phyloP scores from a whole-genome alignment of 2,888 invertebrate species.

The Cheilosia pagana region DNA sequence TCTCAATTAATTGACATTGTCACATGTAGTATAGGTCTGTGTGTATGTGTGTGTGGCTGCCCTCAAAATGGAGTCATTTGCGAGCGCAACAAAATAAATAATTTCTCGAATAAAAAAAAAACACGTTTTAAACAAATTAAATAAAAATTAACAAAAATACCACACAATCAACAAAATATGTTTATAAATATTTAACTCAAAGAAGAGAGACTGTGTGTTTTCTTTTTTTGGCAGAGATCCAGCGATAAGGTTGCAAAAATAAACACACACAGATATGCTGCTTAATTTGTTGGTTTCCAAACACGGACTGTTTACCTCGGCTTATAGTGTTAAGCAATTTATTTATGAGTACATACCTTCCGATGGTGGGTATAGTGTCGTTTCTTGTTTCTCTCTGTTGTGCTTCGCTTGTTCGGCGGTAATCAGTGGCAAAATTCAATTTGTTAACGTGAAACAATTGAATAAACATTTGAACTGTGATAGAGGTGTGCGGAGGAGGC shows the following conservation, averaged over 20 bases:
- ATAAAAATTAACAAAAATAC: constrained; percentile 5
- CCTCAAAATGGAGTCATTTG: constrained; percentile 46
- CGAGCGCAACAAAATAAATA: not conserved
- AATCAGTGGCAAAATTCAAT: constrained; percentile 65
- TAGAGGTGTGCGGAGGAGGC: not conserved
- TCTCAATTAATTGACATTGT: constrained; percentile 51
- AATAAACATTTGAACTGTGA: constrained; percentile 45
- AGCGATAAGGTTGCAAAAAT: constrained; percentile 40
- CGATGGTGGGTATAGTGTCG: not conserved
- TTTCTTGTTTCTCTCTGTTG: not conserved
- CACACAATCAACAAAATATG: constrained; percentile 1
- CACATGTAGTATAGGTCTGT: not conserved
- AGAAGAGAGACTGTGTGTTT: not conserved
- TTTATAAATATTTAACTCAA: constrained; percentile 25
- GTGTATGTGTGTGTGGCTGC: not conserved
- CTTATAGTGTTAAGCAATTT: constrained; percentile 52
- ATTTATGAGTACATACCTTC: constrained; percentile 37
- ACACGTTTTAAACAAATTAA: constrained; percentile 24
- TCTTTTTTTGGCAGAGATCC: constrained; percentile 39
- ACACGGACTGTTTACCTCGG: constrained; percentile 43
- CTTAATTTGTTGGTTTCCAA: constrained; percentile 55
- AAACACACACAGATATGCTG: constrained; percentile 44
- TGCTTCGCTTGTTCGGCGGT: too few species aligned
- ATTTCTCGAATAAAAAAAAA: constrained; percentile 4
- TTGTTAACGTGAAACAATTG: constrained; percentile 22